Base-by-base conservation (phyloP, 2,888 invertebrate species). In the Apamea sordens region DNA sequence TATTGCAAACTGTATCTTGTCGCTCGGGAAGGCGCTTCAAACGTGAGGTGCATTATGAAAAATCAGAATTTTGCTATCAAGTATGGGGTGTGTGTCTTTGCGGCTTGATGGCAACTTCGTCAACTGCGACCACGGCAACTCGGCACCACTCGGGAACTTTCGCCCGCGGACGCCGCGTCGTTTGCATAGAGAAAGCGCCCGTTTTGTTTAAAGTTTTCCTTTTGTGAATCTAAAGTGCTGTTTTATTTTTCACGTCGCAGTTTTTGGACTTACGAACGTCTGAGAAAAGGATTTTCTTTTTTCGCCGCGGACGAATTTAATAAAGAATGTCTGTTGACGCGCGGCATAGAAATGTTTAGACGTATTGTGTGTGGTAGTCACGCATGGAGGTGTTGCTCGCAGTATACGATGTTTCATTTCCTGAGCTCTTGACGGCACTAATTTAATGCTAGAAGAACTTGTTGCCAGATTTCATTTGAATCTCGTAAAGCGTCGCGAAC, bases 161-260 rank as follows among this genome's bases (percentile, higher is more conserved):
- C 94, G 85, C 90, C 92, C 83, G 85, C 90, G 89, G 86, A 89
- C 90, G 85, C 77, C 76, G 83, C 90, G 88, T 94, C 93, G 95
- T 95, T 96, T 95, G 94, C 95, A 94, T 95, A 95, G 93, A 94
- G 95, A 96, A 95, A 95, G 93, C 94, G 91, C 82, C 83, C 87
- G 91, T 94, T 94, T 94, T 93, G 93, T 94, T 92, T 91, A 90
- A 93, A 93, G 92, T 94, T 95, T 94, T 93, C 91, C 93, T 93
- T 94, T 95, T 93, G 92, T 94, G 91, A 93, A 93, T 92, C 90
- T 92, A 93, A 94, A 95, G 91, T 92, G 91, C 89, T 90, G 90
- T 92, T 94, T 94, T 93, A 93, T 94, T 93, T 93, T 93, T 91
- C 90, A 91, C 91, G 88, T 89, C 86, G 84, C 88, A 86, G 87